Conservation (phyloP, 2,113 vertebrate genomes). For the Percopsis transmontana region DNA sequence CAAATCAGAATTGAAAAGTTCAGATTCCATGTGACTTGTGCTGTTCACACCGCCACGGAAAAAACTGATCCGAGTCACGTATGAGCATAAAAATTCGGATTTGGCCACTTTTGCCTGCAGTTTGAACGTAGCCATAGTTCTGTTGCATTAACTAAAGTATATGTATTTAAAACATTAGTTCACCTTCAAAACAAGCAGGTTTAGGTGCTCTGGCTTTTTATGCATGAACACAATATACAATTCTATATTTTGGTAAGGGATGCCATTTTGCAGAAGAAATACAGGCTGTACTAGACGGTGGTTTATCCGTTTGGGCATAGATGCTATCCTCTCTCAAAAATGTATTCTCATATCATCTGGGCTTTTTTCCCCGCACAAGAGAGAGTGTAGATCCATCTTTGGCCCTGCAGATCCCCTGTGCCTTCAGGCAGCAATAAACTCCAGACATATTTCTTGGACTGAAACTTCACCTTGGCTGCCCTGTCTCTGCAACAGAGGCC, state of each 20-base stretch:
- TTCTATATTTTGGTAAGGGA: neutral
- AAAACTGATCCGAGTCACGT: no score
- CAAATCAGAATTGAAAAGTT: no score
- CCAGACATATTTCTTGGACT: slow-evolving; percentile 51
- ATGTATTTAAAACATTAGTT: no score
- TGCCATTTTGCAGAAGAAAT: slow-evolving; percentile 20
- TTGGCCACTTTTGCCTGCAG: no score
- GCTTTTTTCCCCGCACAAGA: slow-evolving; percentile 9
- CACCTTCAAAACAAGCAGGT: no score
- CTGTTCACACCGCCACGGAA: no score
- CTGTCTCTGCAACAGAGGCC: slow-evolving; percentile 56
- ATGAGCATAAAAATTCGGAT: no score
- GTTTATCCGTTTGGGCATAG: slow-evolving; percentile 37
- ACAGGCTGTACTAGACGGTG: slow-evolving; percentile 29
- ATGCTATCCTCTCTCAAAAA: slow-evolving; percentile 33
- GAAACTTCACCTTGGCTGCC: slow-evolving; percentile 48
- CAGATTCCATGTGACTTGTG: no score
- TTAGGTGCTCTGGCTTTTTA: neutral
- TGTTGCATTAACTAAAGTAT: no score
- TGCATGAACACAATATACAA: slow-evolving; percentile 18
- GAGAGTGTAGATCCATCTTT: slow-evolving; percentile 45
- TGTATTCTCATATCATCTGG: slow-evolving; percentile 44
- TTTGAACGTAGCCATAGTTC: no score
- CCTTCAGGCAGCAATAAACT: slow-evolving; percentile 63
- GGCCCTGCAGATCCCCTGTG: slow-evolving; percentile 30